These are phyloP conservation scores for Eulemur rufifrons DNA, from an alignment of 2,113 vertebrate species.

Conservation along the genomic window DNA sequence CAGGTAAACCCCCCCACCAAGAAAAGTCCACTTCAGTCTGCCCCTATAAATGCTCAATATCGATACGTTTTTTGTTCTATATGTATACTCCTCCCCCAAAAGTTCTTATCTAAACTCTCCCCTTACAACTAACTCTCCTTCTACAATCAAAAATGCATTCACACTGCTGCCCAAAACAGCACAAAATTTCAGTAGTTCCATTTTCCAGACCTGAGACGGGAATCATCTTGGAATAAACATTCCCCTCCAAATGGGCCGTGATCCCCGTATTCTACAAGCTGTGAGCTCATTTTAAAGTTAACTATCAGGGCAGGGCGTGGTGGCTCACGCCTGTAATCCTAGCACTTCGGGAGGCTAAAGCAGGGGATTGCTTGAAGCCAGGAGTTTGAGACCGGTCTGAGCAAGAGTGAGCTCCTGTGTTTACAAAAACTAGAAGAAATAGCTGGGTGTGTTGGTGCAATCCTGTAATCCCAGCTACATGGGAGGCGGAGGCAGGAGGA, in stretches of 20 bases:
- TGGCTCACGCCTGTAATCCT: background rate
- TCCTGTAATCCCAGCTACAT: no score
- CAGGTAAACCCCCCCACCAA: fast-evolving
- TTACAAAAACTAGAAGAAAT: no score
- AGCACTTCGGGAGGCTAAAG: background rate
- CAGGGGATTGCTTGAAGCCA: background rate
- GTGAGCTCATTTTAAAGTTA: background rate
- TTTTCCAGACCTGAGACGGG: background rate
- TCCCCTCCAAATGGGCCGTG: background rate
- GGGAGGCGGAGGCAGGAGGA: no score
- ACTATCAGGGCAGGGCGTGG: fast-evolving
- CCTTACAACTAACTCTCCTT: background rate
- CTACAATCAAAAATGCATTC: background rate
- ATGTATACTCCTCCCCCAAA: background rate
- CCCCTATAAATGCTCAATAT: background rate
- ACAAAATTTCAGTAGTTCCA: no score
- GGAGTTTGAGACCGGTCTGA: background rate
- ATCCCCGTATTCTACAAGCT: background rate
- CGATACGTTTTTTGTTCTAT: background rate
- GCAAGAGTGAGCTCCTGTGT: background rate
- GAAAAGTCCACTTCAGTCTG: background rate
- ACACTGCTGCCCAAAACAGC: background rate
- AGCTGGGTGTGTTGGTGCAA: no score
- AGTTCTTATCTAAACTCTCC: background rate
- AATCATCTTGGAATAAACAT: background rate